Conservation (phyloP, 2,797 vertebrate genomes). For the Rhyacichthys aspro region DNA sequence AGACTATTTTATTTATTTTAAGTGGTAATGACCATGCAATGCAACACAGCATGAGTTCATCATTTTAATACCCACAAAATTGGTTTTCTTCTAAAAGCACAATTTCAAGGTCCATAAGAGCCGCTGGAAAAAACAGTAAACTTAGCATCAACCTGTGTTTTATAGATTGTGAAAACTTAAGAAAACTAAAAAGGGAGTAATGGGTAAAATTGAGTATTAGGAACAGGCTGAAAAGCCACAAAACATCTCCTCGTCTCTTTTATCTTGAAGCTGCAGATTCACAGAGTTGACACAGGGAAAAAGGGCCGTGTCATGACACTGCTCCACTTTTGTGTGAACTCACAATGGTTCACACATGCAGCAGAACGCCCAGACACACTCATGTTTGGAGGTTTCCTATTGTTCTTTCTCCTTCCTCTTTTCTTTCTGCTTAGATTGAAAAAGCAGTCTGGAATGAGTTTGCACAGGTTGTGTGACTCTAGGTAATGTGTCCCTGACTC, state of each 20-base stretch:
- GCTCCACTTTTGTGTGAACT: conserved; percentile 14
- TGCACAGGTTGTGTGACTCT: conserved; percentile 47
- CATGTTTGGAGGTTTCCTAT: conserved; percentile 1
- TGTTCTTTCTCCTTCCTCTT: conserved; percentile 13
- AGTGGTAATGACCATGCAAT: too few species aligned
- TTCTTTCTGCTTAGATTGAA: conserved; percentile 26
- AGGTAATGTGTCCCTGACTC: conserved; percentile 59
- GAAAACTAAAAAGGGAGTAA: conserved; percentile 30
- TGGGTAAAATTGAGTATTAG: conserved; percentile 52
- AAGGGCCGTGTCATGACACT: conserved; percentile 41
- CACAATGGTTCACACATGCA: conserved; percentile 26
- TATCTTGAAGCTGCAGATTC: conserved; percentile 64
- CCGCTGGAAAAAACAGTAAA: conserved; percentile 35
- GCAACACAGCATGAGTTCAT: too few species aligned
- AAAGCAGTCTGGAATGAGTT: conserved; percentile 47
- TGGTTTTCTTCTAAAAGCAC: conserved; percentile 31
- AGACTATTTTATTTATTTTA: too few species aligned
- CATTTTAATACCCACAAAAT: conserved; percentile 42
- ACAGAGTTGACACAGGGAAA: conserved; percentile 44
- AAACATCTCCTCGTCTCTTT: conserved; percentile 50
- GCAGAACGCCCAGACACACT: conserved; percentile 1
- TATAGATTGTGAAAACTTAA: conserved; percentile 48
- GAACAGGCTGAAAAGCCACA: conserved; percentile 43
- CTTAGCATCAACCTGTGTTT: conserved; percentile 46
- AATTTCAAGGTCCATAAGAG: conserved; percentile 18